Evolutionary conservation across 2,888 invertebrate genomes (phyloP).

Genomic region (Holacanthella duospinosa): DNA sequence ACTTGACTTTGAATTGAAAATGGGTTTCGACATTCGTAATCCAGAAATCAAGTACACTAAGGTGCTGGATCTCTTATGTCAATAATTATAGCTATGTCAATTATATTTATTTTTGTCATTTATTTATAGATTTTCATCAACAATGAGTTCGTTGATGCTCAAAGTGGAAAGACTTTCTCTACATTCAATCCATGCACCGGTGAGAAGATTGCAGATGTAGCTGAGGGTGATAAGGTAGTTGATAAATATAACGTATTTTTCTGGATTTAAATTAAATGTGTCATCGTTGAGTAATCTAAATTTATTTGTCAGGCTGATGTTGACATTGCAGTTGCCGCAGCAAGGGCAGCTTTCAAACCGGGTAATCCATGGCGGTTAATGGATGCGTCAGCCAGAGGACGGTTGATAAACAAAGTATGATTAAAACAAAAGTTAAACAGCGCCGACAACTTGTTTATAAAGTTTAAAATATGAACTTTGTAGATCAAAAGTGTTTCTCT

Average conservation of each 20-base stretch:
- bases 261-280: too few relatives aligned
- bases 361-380: conserved; percentile 50
- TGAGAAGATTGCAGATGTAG: conserved; percentile 60
- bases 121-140: conserved; percentile 47
- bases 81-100: background rate
- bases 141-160: conserved; percentile 56
- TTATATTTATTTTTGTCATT: background rate
- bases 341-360: conserved; percentile 45
- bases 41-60: background rate
- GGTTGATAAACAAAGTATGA: too few relatives aligned
- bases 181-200: conserved; percentile 74
- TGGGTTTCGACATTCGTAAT: background rate
- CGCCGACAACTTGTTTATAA: too few relatives aligned
- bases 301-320: conserved; percentile 44
- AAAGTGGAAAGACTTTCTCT: conserved; percentile 72
- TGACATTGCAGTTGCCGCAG: conserved; percentile 49
- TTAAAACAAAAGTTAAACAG: too few relatives aligned
- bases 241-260: background rate
- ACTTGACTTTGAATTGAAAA: too few relatives aligned
- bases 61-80: background rate
- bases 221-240: conserved; percentile 73
- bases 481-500: too few relatives aligned
- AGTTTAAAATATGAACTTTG: too few relatives aligned
- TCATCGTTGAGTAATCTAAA: background rate
- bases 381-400: too few relatives aligned